A percentile compares a stretch with the other conserved stretches of the same genome.
These are phyloP conservation scores for Cyanocitta stelleri DNA, from an alignment of 2,113 vertebrate genomes.

Conservation along the genomic window DNA sequence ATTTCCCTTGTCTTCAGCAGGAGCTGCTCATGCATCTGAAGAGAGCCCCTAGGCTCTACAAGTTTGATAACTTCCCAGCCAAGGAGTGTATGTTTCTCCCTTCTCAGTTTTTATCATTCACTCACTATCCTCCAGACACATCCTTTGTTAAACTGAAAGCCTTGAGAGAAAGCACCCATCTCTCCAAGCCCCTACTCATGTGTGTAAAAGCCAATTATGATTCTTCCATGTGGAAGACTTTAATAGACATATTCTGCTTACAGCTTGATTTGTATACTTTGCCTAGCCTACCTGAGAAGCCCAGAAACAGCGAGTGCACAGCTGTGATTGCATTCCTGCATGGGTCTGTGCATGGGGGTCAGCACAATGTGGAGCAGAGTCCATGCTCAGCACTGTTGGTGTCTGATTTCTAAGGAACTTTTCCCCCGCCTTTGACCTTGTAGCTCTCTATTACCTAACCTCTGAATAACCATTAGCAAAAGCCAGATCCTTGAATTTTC, in stretches of 20 bases:
- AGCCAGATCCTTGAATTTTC: neutral
- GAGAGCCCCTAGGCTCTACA: neutral
- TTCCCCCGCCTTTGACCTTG: accelerated
- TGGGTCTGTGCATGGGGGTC: neutral
- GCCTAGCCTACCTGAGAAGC: neutral
- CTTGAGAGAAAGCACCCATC: neutral
- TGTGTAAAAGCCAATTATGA: neutral
- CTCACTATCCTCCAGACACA: neutral
- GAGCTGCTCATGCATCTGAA: neutral
- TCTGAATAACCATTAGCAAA: neutral
- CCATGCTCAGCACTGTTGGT: neutral
- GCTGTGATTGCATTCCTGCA: accelerated
- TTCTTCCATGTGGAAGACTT: neutral
- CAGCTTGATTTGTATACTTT: neutral
- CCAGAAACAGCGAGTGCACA: neutral
- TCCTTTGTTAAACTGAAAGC: neutral
- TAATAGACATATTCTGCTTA: neutral
- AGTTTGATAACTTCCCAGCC: neutral
- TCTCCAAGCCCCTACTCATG: neutral
- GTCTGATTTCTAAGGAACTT: neutral
- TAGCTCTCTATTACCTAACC: neutral
- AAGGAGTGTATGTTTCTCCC: neutral
- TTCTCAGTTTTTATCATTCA: neutral
- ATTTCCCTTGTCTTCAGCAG: neutral
- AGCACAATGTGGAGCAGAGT: neutral